Percentiles rank a stretch among this genome's conserved stretches.
Conservation (phyloP, 1,140 invertebrate species). For the Ptiloglossa arizonensis region DNA sequence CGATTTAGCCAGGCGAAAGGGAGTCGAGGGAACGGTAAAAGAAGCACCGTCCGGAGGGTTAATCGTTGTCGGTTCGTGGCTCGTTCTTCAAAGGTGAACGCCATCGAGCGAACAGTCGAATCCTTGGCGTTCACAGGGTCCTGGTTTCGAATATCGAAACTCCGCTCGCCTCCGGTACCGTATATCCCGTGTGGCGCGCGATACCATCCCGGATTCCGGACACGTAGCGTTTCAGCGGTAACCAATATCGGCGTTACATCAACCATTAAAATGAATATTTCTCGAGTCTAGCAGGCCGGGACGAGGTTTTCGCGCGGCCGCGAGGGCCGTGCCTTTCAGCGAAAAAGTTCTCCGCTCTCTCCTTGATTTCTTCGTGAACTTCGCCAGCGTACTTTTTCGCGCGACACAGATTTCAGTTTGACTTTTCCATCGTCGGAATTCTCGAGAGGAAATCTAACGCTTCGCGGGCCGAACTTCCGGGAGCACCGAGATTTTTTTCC, state of each 20-base stretch:
- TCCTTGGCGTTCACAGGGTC: conserved; percentile 12
- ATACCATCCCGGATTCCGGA: conserved; percentile 47
- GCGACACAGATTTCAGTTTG: neutral
- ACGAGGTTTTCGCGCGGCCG: conserved; percentile 15
- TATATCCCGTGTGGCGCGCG: conserved; percentile 47
- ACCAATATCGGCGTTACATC: conserved; percentile 72
- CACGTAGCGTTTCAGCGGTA: conserved; percentile 69
- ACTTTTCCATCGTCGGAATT: neutral
- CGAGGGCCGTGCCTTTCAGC: neutral
- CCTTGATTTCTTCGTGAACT: conserved; percentile 13
- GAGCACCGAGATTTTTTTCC: too few species aligned
- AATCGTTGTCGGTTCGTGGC: conserved; percentile 25
- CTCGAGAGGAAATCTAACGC: neutral
- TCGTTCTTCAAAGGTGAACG: neutral
- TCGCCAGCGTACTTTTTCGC: neutral
- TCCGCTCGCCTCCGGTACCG: conserved; percentile 34
- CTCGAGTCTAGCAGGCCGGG: conserved; percentile 61
- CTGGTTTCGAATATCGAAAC: conserved; percentile 41
- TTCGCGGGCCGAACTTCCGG: neutral
- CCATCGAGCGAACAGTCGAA: neutral
- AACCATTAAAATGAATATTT: conserved; percentile 76
- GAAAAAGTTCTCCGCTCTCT: neutral
- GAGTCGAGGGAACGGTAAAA: too few species aligned
- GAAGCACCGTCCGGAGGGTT: neutral
- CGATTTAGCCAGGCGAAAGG: too few species aligned